Percentiles rank a stretch among this genome's conserved stretches.
Conservation (phyloP, 2,797 vertebrate genomes). For the Hippoglossus hippoglossus region DNA sequence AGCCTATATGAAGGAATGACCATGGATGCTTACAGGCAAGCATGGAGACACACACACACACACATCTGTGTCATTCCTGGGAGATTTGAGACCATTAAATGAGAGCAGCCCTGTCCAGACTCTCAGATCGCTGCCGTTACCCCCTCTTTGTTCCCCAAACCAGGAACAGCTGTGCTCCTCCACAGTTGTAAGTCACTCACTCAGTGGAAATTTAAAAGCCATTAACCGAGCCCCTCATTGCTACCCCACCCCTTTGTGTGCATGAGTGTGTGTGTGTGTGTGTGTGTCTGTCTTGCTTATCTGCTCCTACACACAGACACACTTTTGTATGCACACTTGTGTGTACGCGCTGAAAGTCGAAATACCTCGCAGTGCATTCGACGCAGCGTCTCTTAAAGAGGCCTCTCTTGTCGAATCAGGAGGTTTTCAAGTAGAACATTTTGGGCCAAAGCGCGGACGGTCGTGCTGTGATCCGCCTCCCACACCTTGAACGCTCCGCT, state of each 20-base stretch:
- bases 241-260: conserved; percentile 69
- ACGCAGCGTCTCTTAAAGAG: conserved; percentile 33
- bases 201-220: conserved; percentile 85
- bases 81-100: conserved; percentile 79
- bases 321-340: conserved; percentile 42
- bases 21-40: conserved; percentile 56
- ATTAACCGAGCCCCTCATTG: conserved; percentile 78
- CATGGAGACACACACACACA: conserved; percentile 37
- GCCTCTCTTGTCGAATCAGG: conserved; percentile 33
- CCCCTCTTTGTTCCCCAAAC: conserved; percentile 82
- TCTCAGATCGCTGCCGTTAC: conserved; percentile 79
- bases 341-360: conserved; percentile 44
- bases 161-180: conserved; percentile 85
- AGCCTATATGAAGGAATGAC: conserved; percentile 57
- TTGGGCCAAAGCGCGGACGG: not conserved
- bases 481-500: conserved; percentile 39
- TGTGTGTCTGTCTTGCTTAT: conserved; percentile 51
- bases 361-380: conserved; percentile 15
- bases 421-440: conserved; percentile 40
- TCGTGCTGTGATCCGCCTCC: conserved; percentile 20
- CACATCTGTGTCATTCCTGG: conserved; percentile 73
- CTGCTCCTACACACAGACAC: conserved; percentile 44
- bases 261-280: conserved; percentile 32
- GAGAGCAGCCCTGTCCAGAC: conserved; percentile 73
- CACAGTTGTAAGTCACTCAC: conserved; percentile 85